Evolutionary conservation across 2,888 invertebrate species (phyloP).

Genomic region (Erynnis tages): DNA sequence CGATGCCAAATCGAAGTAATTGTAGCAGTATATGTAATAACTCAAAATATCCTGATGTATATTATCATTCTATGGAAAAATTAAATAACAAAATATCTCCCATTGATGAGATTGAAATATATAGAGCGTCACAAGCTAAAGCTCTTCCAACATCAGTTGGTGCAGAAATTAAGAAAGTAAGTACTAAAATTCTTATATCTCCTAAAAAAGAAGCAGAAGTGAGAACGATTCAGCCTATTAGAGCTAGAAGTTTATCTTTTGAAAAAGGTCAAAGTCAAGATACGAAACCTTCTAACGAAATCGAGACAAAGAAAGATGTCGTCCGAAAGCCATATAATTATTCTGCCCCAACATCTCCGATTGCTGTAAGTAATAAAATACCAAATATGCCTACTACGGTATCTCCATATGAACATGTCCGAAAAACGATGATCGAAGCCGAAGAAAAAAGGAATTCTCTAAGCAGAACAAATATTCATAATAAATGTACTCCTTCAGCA

Average conservation of each 20-base stretch:
- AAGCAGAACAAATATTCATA: conserved; percentile 46
- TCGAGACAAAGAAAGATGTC: conserved; percentile 26
- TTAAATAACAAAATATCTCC: conserved; percentile 54
- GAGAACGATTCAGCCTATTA: conserved; percentile 65
- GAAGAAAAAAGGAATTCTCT: conserved; percentile 66
- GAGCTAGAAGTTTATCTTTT: conserved; percentile 69
- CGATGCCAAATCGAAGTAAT: conserved; percentile 34
- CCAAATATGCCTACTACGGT: conserved; percentile 70
- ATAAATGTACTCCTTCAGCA: conserved; percentile 49
- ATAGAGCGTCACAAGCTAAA: conserved; percentile 56
- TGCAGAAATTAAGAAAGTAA: conserved; percentile 73
- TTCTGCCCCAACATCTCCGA: conserved; percentile 72
- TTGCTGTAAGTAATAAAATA: conserved; percentile 58
- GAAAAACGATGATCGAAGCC: conserved; percentile 63
- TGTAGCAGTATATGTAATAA: conserved; percentile 32
- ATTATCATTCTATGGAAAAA: conserved; percentile 72
- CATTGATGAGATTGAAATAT: conserved; percentile 59
- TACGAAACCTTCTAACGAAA: conserved; percentile 11
- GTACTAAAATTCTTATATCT: conserved; percentile 69
- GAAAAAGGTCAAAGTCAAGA: conserved; percentile 45
- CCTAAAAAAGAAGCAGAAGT: conserved; percentile 77
- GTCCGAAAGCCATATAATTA: conserved; percentile 60
- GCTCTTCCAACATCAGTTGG: conserved; percentile 64
- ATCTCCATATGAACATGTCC: conserved; percentile 67
- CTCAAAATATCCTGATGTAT: conserved; percentile 59